A percentile compares a stretch with the other conserved stretches of the same genome.
Conservation (phyloP, 1,140 invertebrate species). For the Drosophila insularis region DNA sequence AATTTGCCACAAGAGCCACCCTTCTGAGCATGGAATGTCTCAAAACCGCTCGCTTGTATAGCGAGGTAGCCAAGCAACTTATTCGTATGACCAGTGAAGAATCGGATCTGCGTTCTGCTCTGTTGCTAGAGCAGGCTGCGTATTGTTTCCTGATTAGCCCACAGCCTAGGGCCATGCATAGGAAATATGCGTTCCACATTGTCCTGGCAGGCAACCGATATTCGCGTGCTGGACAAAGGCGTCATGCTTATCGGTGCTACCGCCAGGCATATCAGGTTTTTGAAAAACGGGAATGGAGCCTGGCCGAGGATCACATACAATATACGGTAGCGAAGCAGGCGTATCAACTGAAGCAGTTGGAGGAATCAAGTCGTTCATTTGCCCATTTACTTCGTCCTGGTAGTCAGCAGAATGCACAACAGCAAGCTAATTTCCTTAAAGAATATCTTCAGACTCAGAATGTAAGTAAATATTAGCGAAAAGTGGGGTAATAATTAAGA, state of each 20-base stretch:
- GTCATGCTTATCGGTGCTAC: slow-evolving; percentile 95
- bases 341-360: slow-evolving; percentile 89
- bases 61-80: slow-evolving; percentile 95
- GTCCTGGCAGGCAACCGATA: slow-evolving; percentile 96
- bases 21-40: slow-evolving; percentile 94
- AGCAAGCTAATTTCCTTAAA: slow-evolving; percentile 92
- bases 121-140: slow-evolving; percentile 97
- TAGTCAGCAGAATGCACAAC: slow-evolving; percentile 89
- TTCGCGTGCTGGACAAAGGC: slow-evolving; percentile 94
- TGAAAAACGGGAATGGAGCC: slow-evolving; percentile 91
- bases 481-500: not conserved
- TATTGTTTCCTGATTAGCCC: slow-evolving; percentile 93
- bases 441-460: slow-evolving; percentile 93
- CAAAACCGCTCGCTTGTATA: slow-evolving; percentile 88
- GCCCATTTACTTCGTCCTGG: slow-evolving; percentile 89
- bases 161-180: slow-evolving; percentile 86
- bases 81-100: slow-evolving; percentile 98
- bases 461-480: slow-evolving; percentile 30
- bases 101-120: slow-evolving; percentile 93
- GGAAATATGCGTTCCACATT: slow-evolving; percentile 99
- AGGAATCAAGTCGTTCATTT: slow-evolving; percentile 91
- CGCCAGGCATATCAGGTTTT: slow-evolving; percentile 94
- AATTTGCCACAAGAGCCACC: slow-evolving; percentile 95
- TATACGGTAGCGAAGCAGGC: slow-evolving; percentile 96
- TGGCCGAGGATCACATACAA: slow-evolving; percentile 97